Evolutionary conservation across 1,140 invertebrate genomes (phyloP).

Genomic region (Epicauta chinensis): DNA sequence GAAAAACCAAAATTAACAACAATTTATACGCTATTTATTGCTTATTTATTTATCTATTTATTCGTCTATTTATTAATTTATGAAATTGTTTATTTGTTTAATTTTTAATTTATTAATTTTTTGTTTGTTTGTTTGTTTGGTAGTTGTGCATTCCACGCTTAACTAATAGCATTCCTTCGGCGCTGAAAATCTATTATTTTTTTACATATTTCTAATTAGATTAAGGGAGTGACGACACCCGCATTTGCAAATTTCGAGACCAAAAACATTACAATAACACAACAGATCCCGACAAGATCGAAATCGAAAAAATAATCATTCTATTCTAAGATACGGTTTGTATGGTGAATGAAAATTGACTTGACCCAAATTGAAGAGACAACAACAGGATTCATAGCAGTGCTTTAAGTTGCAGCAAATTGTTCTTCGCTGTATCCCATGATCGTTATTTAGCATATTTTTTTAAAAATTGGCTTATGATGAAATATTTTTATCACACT

Average conservation of each 20-base stretch:
- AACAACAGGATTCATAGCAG: no score
- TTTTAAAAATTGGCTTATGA: no score
- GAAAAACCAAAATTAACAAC: no score
- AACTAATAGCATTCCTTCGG: slow-evolving; percentile 33
- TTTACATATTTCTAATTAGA: slow-evolving; percentile 24
- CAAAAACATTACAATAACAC: not conserved
- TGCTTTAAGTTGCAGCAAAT: no score
- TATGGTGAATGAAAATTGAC: no score
- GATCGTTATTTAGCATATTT: no score
- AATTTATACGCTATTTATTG: slow-evolving; percentile 8
- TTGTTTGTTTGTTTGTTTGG: slow-evolving; percentile 24
- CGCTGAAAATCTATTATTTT: slow-evolving; percentile 22
- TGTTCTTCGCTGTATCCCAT: no score
- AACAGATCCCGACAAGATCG: not conserved
- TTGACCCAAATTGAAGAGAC: no score
- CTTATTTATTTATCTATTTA: slow-evolving; percentile 30
- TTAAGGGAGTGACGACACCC: slow-evolving; percentile 24
- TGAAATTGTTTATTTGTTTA: slow-evolving; percentile 29
- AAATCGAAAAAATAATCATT: not conserved
- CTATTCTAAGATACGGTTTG: no score
- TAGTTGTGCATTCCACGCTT: slow-evolving; percentile 36
- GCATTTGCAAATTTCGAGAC: slow-evolving; percentile 6
- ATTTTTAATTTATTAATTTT: slow-evolving; percentile 21
- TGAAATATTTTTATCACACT: no score
- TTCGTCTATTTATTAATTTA: slow-evolving; percentile 13